These are phyloP conservation scores for Rhogogaster chlorosoma DNA, from an alignment of 2,888 invertebrate genomes.

Conservation along the genomic window DNA sequence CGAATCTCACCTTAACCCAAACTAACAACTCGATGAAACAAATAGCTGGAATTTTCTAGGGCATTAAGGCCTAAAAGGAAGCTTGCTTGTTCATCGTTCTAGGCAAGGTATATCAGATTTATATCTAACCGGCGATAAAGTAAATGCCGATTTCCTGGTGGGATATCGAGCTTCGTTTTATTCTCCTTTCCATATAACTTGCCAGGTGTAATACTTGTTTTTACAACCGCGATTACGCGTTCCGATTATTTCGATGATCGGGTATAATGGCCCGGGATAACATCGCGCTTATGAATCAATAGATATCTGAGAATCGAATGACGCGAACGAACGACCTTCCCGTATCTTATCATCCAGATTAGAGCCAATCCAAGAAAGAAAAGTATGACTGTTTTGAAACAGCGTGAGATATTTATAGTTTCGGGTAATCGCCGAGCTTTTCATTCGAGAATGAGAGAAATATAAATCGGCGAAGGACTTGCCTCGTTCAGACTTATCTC, in stretches of 20 bases:
- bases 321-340: conserved; percentile 33
- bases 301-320: background rate
- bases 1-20: conserved; percentile 45
- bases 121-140: background rate
- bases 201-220: background rate
- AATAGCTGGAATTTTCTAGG: conserved; percentile 21
- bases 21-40: conserved; percentile 25
- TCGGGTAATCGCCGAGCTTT: background rate
- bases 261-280: background rate
- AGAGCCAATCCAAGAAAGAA: background rate
- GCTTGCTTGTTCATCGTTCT: background rate
- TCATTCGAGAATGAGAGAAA: background rate
- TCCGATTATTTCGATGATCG: conserved; percentile 3
- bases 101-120: background rate
- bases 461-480: background rate
- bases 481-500: background rate
- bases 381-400: background rate
- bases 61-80: conserved; percentile 19
- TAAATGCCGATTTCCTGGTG: background rate
- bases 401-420: background rate
- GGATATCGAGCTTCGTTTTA: background rate
- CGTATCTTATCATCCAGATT: conserved; percentile 20
- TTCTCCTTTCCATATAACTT: background rate
- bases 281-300: background rate
- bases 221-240: background rate